Percentiles rank a stretch among this genome's conserved stretches.
phyloP scores from a whole-genome alignment of 2,797 vertebrate genomes.

The Gambusia yucatana region DNA sequence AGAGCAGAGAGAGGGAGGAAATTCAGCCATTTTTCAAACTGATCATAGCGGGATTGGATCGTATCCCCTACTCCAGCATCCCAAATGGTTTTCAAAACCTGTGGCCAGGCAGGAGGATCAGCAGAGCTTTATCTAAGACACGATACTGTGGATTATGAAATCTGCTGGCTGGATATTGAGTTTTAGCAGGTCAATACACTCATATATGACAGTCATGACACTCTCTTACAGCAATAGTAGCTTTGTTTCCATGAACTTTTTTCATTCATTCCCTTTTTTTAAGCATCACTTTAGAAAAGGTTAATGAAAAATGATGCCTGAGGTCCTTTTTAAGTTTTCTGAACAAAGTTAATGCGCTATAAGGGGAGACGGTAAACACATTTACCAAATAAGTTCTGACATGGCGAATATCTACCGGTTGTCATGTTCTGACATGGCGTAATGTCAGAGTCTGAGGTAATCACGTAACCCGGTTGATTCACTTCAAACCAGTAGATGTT shows the following conservation, averaged over 20 bases:
- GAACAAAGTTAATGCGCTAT: no score
- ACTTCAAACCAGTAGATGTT: no score
- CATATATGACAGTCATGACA: not conserved
- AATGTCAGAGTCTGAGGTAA: no score
- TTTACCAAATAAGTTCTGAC: no score
- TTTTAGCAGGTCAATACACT: not conserved
- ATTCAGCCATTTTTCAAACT: not conserved
- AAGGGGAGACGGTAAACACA: no score
- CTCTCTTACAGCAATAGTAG: not conserved
- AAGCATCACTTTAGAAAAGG: not conserved
- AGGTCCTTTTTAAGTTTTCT: no score
- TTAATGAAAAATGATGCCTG: not conserved
- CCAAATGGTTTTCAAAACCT: not conserved
- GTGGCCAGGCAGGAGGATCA: not conserved
- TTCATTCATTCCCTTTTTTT: no score
- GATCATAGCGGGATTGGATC: not conserved
- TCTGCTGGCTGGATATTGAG: not conserved
- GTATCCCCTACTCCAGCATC: not conserved
- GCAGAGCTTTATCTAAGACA: not conserved
- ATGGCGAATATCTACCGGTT: no score
- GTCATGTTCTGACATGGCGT: no score
- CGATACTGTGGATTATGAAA: not conserved
- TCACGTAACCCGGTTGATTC: no score
- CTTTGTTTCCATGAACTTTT: no score
- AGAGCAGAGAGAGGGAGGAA: not conserved